Evolutionary conservation across 2,113 vertebrate species (phyloP).

Genomic region (Petroica traversi): DNA sequence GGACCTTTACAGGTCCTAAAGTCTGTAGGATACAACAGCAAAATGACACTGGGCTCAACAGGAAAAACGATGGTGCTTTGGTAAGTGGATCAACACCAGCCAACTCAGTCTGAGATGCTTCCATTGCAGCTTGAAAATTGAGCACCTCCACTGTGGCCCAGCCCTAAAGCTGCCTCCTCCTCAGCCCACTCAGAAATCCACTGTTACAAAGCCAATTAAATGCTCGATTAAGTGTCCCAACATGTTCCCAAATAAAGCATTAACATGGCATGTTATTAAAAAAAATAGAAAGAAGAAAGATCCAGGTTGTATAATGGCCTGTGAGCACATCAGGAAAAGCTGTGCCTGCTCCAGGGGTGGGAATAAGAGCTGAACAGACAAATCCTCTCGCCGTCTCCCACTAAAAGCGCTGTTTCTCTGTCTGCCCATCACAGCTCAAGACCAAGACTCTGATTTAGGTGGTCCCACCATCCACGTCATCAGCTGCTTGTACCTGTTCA

Average conservation of each 20-base stretch:
- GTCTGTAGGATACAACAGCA: not conserved
- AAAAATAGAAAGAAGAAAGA: not conserved
- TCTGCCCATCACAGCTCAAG: not conserved
- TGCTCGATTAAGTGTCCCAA: constrained; percentile 40
- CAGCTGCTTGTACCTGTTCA: not conserved
- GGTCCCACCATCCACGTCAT: not conserved
- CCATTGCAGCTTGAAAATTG: not conserved
- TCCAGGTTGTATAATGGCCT: not conserved
- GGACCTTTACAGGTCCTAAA: not conserved
- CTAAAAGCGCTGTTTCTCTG: not conserved
- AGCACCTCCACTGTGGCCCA: not conserved
- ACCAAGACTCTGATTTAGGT: not conserved
- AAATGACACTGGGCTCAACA: not conserved
- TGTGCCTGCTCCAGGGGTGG: not conserved
- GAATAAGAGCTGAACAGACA: not conserved
- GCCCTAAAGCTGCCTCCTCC: not conserved
- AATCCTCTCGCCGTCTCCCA: not conserved
- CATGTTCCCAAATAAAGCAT: constrained; percentile 15
- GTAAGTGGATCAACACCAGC: not conserved
- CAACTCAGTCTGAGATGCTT: not conserved
- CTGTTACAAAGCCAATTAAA: constrained; percentile 56
- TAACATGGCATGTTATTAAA: not conserved
- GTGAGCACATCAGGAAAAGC: not conserved
- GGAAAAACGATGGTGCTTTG: not conserved
- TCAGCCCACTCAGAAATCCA: not conserved